phyloP scores from a whole-genome alignment of 2,113 vertebrate genomes.

The Calidris pugnax region DNA sequence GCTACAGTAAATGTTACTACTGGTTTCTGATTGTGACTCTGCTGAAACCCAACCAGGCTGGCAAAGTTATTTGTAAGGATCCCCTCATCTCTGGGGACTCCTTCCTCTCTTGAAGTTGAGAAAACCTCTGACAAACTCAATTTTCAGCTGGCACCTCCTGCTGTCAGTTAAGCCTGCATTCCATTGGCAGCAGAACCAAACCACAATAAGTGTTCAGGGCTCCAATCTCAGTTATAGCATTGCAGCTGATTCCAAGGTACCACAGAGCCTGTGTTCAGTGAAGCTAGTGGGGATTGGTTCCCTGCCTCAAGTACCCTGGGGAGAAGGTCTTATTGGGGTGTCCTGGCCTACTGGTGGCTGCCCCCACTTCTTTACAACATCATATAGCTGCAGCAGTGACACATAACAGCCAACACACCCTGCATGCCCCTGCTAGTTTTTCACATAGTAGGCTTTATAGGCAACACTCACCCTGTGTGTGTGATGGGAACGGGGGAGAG shows the following conservation, averaged over 20 bases:
- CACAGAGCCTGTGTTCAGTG: background rate
- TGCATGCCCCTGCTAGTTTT: background rate
- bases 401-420: background rate
- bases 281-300: background rate
- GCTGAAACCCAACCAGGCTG: background rate
- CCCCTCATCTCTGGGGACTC: background rate
- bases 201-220: background rate
- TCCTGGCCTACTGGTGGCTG: background rate
- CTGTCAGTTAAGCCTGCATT: background rate
- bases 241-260: background rate
- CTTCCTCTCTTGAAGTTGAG: background rate
- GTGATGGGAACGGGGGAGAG: background rate
- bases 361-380: background rate
- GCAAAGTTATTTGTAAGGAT: background rate
- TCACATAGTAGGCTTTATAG: background rate
- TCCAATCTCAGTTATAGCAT: background rate
- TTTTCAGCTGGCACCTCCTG: background rate
- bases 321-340: fast-evolving
- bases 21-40: background rate
- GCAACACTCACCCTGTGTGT: background rate
- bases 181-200: background rate
- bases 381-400: background rate
- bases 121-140: background rate
- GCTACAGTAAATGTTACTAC: background rate
- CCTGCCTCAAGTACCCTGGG: background rate